Evolutionary conservation across 2,113 vertebrate genomes (phyloP).

Genomic region (Empidonax traillii): DNA sequence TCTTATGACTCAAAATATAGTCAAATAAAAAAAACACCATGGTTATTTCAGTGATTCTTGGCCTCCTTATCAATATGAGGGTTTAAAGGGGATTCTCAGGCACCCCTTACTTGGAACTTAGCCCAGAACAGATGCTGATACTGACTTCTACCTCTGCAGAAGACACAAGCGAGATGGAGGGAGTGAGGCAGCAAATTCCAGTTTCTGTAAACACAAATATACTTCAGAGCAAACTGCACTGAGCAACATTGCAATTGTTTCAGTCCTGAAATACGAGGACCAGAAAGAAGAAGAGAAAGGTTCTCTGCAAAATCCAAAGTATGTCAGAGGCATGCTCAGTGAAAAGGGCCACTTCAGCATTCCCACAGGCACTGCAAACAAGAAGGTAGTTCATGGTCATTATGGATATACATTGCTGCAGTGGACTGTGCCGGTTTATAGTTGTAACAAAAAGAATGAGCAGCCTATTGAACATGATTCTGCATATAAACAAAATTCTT

Average conservation of each 20-base stretch:
- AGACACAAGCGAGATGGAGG: neutral
- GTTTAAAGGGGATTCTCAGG: neutral
- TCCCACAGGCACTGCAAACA: neutral
- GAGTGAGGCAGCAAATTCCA: neutral
- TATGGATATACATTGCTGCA: neutral
- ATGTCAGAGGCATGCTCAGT: neutral
- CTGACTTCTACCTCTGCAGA: neutral
- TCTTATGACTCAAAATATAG: neutral
- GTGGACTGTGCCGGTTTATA: neutral
- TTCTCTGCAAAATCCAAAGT: neutral
- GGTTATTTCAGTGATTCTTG: neutral
- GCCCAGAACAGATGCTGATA: neutral
- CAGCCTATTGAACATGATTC: neutral
- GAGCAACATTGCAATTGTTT: neutral
- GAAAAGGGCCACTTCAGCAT: neutral
- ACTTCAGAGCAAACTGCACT: neutral
- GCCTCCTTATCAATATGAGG: neutral
- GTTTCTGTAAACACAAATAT: neutral
- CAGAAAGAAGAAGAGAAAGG: neutral
- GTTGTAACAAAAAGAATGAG: neutral
- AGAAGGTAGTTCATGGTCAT: neutral
- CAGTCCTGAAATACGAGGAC: neutral
- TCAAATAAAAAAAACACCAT: neutral
- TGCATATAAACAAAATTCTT: neutral
- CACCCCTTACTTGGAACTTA: neutral